Base-by-base conservation (phyloP, 2,797 vertebrate genomes). In the Allenopithecus nigroviridis region DNA sequence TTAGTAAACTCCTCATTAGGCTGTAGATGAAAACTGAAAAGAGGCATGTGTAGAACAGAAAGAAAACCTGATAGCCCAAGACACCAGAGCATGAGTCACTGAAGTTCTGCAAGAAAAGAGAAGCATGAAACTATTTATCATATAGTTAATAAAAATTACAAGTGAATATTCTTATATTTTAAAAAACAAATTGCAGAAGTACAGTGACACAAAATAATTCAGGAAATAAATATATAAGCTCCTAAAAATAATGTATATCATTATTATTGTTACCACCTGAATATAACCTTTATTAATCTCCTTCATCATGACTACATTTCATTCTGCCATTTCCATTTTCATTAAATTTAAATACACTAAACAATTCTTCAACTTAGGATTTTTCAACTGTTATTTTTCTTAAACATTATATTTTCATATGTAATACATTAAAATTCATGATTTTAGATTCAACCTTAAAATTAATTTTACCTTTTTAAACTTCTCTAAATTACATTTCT, bases 371-470 rank as follows among this genome's bases (percentile, higher is more conserved):
- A 68, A 43, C 53, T 78, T 64, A 76, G 76, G 36, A 1, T 39
- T 78, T 91, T 83, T 46, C 36, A 91, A 24, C 1, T 48, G 1
- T 50, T 22, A 59, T 8, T 59, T 92, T 91, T 16, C 28, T 48
- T 88, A 83, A 85, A 39, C 28, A 75, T 84, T 36, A n/a, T 70
- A 91, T 86, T 89, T 93, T 91, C 81, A 81, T 81, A 92, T 75
- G 57, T 50, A 95, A 90, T 85, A 95, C 64, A 93, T 75, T 78
- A 46, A 55, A 94, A 92, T 41, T 1, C 6, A 70, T 75, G 24
- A 75, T 39, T 91, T 64, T 84, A 78, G 85, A 97, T 46, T 92
- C 16, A 61, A 57, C 39, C 98, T 92, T 61, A 85, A 89, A 55
- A 87, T 85, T 2, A 30, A 21, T 92, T 75, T 76, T 57, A 72